Evolutionary conservation across 2,797 vertebrate species (phyloP), one percentile per base, ranked within the genome.

Genomic region (Oryzias sinensis): DNA sequence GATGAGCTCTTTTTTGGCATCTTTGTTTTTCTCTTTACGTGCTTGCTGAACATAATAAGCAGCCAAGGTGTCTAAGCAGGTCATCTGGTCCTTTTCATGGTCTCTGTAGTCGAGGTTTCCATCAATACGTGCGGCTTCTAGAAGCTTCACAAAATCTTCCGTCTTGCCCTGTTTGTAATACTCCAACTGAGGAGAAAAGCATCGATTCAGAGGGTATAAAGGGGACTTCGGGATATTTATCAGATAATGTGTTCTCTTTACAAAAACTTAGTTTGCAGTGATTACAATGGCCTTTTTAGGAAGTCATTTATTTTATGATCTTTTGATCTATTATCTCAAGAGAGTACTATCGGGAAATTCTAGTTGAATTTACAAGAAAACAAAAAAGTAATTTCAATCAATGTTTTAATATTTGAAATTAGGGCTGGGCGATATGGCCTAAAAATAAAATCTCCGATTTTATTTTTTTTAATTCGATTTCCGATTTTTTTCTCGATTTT

Each of bases 151-250:
- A 81, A 99, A 99, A 65, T 99, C 97, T 70, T 99, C 97, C 0
- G 96, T 98, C 91, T 99, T 99, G 25, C 95, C 96, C 89, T 99
- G 97, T 61, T 98, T 98, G 93, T 96, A 99, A 85, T 99, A 99
- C 72, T 99, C 97, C 95, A 99, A 72, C 97, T 99, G 69, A 13
- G 70, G 86, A 68, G 44, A 8, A 67, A 51, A 11, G 68, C 8
- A 49, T 2, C 20, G 41, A 15, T 2, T 18, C 5, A 46, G 33
- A 54, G 4, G n/a, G 15, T 62, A 37, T 37, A 13, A 37, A 37
- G 9, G 33, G 11, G 33, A 37, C 33, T 37, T 37, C 29, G 11
- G 3, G 29, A 33, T 9, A 8, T 33, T 33, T 13, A 8, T 37
- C 9, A 37, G 11, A 37, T 9, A 37, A 37, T 37, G 2, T 11